A percentile compares a stretch with the other conserved stretches of the same genome.
These are phyloP conservation scores for Idris sp. DNA, from an alignment of 1,140 invertebrate genomes.

Conservation along the genomic window DNA sequence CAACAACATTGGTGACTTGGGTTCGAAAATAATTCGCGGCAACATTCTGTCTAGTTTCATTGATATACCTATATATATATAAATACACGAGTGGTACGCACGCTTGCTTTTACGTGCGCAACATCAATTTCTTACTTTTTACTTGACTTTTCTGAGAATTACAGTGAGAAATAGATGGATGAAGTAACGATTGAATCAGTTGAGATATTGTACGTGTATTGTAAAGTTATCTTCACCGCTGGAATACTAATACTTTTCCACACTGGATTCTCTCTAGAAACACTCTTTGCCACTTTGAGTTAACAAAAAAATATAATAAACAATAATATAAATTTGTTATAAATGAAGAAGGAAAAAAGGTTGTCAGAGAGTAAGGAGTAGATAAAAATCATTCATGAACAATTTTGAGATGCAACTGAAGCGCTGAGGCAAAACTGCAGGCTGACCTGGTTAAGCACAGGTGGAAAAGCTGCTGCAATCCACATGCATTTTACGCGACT, in stretches of 20 bases:
- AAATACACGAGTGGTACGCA: conserved; percentile 2
- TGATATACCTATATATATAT: conserved; percentile 39
- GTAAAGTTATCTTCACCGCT: conserved; percentile 15
- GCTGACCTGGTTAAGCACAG: conserved; percentile 59
- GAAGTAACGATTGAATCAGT: conserved; percentile 50
- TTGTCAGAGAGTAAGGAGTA: too few relatives aligned
- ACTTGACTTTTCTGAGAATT: conserved; percentile 46
- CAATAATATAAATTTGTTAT: too few relatives aligned
- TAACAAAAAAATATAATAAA: too few relatives aligned
- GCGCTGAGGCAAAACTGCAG: conserved; percentile 27
- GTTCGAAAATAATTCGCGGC: conserved; percentile 52
- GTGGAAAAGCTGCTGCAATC: conserved; percentile 55
- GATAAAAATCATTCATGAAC: too few relatives aligned
- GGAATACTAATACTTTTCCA: conserved; percentile 28
- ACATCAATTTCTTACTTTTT: conserved; percentile 52
- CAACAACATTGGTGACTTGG: conserved; percentile 40
- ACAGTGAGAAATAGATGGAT: conserved; percentile 44
- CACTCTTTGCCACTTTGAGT: too few relatives aligned
- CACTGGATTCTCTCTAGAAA: too few relatives aligned
- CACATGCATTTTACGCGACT: conserved; percentile 28
- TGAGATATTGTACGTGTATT: conserved; percentile 48
- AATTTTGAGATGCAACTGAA: conserved; percentile 27
- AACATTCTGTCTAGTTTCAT: conserved; percentile 37
- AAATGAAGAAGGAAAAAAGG: too few relatives aligned
- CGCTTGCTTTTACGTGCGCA: conserved; percentile 25